Conservation (phyloP, 2,797 vertebrate species). For the Cyclopterus lumpus region DNA sequence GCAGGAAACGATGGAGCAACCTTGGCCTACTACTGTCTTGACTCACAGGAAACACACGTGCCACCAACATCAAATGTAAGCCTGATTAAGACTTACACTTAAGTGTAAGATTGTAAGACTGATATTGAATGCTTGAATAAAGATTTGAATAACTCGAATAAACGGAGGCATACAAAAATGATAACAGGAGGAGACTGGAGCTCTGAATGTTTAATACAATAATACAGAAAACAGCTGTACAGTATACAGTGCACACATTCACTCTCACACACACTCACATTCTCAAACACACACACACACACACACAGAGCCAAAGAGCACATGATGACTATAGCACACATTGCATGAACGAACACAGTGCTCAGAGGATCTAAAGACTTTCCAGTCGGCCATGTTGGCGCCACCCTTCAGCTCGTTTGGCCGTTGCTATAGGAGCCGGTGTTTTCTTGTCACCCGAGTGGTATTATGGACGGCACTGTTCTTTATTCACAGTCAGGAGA, state of each 20-base stretch:
- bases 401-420: not conserved
- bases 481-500: conserved; percentile 31
- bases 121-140: not conserved
- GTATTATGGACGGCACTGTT: not conserved
- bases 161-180: not conserved
- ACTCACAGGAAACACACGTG: too few species aligned
- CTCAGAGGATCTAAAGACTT: conserved; percentile 44
- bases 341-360: conserved; percentile 56
- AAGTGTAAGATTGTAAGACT: not conserved
- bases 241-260: conserved; percentile 31
- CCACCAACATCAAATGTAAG: not conserved
- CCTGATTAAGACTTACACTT: not conserved
- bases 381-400: conserved; percentile 19
- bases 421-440: conserved; percentile 45
- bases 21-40: too few species aligned
- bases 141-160: not conserved
- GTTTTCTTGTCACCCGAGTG: conserved; percentile 22
- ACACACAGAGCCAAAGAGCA: conserved; percentile 40
- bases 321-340: conserved; percentile 48
- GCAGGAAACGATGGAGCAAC: too few species aligned
- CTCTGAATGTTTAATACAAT: conserved; percentile 61
- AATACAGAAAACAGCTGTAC: conserved; percentile 64
- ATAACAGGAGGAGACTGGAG: not conserved
- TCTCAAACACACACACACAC: not conserved
- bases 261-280: conserved; percentile 5